Evolutionary conservation across 2,797 vertebrate species (phyloP), one percentile per base, ranked within the genome.

Genomic region (Lates japonicus): DNA sequence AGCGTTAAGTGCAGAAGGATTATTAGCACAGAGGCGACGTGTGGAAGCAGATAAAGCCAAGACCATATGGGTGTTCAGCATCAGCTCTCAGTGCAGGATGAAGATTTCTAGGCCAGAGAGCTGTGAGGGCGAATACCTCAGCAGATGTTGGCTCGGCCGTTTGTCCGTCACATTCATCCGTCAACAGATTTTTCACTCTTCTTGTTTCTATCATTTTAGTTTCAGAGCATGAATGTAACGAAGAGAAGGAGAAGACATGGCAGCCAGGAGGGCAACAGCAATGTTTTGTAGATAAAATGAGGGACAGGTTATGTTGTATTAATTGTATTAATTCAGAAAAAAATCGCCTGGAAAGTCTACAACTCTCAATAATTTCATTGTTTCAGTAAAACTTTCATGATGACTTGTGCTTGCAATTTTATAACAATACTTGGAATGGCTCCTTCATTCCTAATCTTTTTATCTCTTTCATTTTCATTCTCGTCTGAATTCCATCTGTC

Each of bases 1-100:
- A 19, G 81, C 31, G 5, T 82, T 82, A 80, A 87, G 68, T 82
- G 86, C 81, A 62, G 69, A 1, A 51, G 78, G 83, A 90, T 90
- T 90, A 87, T 84, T 81, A 88, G 48, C 78, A 81, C 72, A 71
- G 66, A 76, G 58, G 74, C 3, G 11, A 76, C 3, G 7, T 54
- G 59, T 68, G 63, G 59, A 54, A 42, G 57, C 72, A 72, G 80
- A 87, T 87, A 51, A 87, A 78, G 31, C 66, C 41, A 1, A 64
- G 74, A 83, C 69, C 82, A 67, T 76, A 79, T 77, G 84, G 48
- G 13, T 3, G 14, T 55, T 70, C 29, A n/a, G 65, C 73, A 33
- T 16, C 51, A 1, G 51, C 49, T 66, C 25, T n/a, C 70, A 2
- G 22, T 11, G 48, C 69, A 46, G 69, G 59, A 59, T 68, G 63